Evolutionary conservation across 2,888 invertebrate genomes (phyloP).

Genomic region (Sussaba pulchella): DNA sequence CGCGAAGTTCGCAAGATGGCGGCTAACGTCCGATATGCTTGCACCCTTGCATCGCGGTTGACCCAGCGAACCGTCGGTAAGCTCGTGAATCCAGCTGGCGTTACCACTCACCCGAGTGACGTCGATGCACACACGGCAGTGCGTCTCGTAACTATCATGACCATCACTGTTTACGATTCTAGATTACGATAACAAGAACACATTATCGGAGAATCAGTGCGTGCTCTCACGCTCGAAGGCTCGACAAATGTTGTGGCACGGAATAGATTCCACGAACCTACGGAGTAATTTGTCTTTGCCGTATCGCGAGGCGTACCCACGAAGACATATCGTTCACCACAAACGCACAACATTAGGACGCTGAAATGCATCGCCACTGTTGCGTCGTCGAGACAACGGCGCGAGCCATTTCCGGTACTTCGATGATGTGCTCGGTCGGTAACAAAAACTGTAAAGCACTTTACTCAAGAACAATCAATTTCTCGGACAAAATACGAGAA

Average conservation of each 20-base stretch:
- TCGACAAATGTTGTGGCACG: constrained; percentile 57
- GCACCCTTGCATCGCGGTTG: no score
- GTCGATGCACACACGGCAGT: no score
- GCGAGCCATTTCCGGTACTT: neutral
- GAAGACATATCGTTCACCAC: constrained; percentile 34
- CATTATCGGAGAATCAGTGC: neutral
- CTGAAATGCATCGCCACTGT: constrained; percentile 25
- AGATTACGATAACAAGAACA: constrained; percentile 10
- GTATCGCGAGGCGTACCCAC: constrained; percentile 19
- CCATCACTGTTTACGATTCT: neutral
- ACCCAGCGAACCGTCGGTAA: no score
- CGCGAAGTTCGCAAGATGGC: neutral
- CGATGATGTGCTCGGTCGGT: no score
- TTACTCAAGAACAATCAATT: no score
- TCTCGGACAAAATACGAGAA: no score
- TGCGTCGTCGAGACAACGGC: constrained; percentile 12
- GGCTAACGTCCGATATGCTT: no score
- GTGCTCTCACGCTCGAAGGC: constrained; percentile 31
- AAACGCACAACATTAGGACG: constrained; percentile 30
- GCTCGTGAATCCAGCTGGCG: no score
- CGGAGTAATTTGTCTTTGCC: constrained; percentile 30
- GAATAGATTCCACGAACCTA: constrained; percentile 47
- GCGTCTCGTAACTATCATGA: no score
- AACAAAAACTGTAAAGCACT: no score
- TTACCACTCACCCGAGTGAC: no score